phyloP scores from a whole-genome alignment of 2,113 vertebrate species.

The Poicephalus gulielmi region DNA sequence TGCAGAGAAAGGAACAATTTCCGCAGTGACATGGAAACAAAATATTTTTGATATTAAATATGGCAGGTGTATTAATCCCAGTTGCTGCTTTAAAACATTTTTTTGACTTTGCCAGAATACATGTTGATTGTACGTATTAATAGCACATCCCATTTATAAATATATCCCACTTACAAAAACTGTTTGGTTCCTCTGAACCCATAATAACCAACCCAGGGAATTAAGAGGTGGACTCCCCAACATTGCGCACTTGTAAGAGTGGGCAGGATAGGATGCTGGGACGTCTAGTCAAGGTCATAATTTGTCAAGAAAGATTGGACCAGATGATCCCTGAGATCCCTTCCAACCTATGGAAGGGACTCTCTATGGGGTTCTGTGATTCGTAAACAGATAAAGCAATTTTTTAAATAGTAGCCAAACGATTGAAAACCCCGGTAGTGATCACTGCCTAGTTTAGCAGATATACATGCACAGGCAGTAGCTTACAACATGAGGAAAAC shows the following conservation, averaged over 20 bases:
- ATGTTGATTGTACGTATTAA: background rate
- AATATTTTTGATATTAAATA: background rate
- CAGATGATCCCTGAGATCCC: background rate
- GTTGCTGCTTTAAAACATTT: background rate
- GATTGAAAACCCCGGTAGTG: background rate
- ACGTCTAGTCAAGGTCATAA: background rate
- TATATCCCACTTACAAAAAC: background rate
- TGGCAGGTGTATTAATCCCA: background rate
- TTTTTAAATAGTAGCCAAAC: background rate
- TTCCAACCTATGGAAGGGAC: background rate
- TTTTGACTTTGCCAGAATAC: background rate
- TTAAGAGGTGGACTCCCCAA: background rate
- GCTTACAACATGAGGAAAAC: background rate
- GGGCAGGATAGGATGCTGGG: background rate
- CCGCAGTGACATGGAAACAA: background rate
- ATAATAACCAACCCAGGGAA: background rate
- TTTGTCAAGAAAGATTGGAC: background rate
- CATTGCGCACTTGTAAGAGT: background rate
- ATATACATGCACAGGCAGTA: background rate
- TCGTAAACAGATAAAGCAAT: background rate
- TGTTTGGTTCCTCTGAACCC: background rate
- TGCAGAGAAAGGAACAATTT: background rate
- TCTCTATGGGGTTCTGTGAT: background rate
- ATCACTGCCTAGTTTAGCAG: background rate
- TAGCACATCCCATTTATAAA: background rate